Evolutionary conservation across 2,888 invertebrate species (phyloP), one percentile per base, ranked within the genome.

Genomic region (Lepidonotus clava): DNA sequence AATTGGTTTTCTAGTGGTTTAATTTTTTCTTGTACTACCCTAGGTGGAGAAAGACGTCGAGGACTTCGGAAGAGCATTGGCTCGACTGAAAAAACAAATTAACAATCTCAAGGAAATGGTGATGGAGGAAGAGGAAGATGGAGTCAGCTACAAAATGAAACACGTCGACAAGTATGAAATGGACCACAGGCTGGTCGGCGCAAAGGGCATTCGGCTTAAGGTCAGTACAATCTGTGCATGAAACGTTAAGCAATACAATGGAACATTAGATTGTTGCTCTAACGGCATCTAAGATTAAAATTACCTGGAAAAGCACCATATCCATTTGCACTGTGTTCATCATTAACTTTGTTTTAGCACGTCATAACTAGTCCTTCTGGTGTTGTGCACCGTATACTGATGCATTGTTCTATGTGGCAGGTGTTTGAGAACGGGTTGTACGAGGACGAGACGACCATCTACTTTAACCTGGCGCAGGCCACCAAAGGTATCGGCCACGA

Each of bases 381-480:
- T n/a, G n/a, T n/a, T n/a, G n/a, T n/a, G n/a, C n/a, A n/a, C n/a
- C 11, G 11, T 66, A n/a, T 11, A n/a, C n/a, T 77, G 32, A 66
- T 66, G 32, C n/a, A 28, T 66, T 66, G n/a, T 66, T 8, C 66
- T 38, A 67, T 71, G 87, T 77, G 89, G 2, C 87, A 93, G 93
- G 92, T 94, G 1, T 92, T 91, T 91, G 92, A 93, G 87, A 94
- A 94, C 90, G 94, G 94, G 32, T 89, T 89, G 21, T 87, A 90
- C 34, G 91, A 92, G 40, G 89, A 90, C 46, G 90, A 90, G 14
- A 89, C 91, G 41, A 89, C 90, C 18, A 91, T 93, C 86, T 93
- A 90, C 89, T 94, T 94, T 90, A 94, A 94, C 89, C 51, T 93
- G 36, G 89, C 92, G 28, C 92, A 92, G 77, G 93, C 93, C 11